Conservation (phyloP, 2,888 invertebrate species). For the Epiblema foenella region DNA sequence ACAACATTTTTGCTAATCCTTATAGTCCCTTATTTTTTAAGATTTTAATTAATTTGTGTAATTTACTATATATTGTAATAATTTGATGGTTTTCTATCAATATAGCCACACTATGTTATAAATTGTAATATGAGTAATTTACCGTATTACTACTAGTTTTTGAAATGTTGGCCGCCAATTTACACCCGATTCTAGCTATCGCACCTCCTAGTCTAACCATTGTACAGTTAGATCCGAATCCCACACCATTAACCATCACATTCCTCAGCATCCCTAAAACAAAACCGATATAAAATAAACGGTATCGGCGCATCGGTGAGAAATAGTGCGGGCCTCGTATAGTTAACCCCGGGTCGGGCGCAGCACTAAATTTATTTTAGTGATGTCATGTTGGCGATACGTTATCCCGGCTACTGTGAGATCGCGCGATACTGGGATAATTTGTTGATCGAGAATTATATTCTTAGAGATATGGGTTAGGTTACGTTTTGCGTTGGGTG, state of each 20-base stretch:
- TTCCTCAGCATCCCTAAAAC: conserved; percentile 35
- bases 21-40: too few species aligned
- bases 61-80: too few species aligned
- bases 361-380: conserved; percentile 44
- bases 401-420: conserved; percentile 44
- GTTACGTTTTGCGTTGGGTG: background rate
- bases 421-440: conserved; percentile 38
- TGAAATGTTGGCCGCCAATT: too few species aligned
- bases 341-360: conserved; percentile 43
- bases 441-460: conserved; percentile 42
- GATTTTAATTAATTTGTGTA: too few species aligned
- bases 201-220: background rate
- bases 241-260: conserved; percentile 16
- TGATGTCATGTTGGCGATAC: conserved; percentile 44
- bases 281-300: conserved; percentile 43
- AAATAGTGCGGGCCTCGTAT: conserved; percentile 42
- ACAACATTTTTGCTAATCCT: too few species aligned
- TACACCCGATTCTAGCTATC: background rate
- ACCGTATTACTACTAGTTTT: too few species aligned
- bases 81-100: too few species aligned
- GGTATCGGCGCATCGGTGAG: conserved; percentile 42
- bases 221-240: conserved; percentile 10
- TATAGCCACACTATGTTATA: too few species aligned
- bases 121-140: too few species aligned
- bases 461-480: conserved; percentile 21